phyloP scores from a whole-genome alignment of 2,888 invertebrate species.

The Tuta absoluta region DNA sequence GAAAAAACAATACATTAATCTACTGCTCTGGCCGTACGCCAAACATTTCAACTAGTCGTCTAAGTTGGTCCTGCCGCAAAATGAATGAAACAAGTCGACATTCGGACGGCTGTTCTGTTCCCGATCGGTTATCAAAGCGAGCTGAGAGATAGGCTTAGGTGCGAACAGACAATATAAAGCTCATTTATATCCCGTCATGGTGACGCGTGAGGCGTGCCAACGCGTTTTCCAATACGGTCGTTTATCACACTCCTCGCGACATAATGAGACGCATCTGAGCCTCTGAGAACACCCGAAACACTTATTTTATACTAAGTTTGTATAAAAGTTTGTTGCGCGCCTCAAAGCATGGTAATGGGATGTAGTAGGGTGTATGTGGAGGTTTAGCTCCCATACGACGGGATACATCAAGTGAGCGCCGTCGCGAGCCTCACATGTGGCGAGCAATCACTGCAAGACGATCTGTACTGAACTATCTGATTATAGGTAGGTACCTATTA shows the following conservation, averaged over 20 bases:
- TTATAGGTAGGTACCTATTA: background rate
- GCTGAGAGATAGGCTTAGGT: conserved; percentile 72
- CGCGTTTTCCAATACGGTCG: conserved; percentile 76
- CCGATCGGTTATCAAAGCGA: conserved; percentile 65
- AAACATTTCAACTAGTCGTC: conserved; percentile 77
- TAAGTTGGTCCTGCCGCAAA: conserved; percentile 71
- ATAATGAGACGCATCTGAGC: conserved; percentile 75
- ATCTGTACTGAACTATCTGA: background rate
- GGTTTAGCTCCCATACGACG: conserved; percentile 9
- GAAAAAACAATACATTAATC: conserved; percentile 74
- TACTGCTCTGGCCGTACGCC: conserved; percentile 72
- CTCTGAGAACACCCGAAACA: conserved; percentile 56
- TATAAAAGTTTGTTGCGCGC: conserved; percentile 56
- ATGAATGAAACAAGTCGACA: conserved; percentile 71
- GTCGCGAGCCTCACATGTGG: conserved; percentile 11
- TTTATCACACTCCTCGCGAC: conserved; percentile 74
- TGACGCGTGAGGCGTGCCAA: conserved; percentile 74
- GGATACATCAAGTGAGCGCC: background rate
- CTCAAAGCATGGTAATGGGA: conserved; percentile 46
- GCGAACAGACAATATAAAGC: conserved; percentile 77
- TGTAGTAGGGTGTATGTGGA: conserved; percentile 25
- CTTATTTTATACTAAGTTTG: conserved; percentile 67
- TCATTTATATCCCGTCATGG: conserved; percentile 77
- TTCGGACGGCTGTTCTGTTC: conserved; percentile 58
- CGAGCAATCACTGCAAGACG: conserved; percentile 5